Evolutionary conservation across 2,113 vertebrate genomes (phyloP).

Genomic region (Isurus oxyrinchus): DNA sequence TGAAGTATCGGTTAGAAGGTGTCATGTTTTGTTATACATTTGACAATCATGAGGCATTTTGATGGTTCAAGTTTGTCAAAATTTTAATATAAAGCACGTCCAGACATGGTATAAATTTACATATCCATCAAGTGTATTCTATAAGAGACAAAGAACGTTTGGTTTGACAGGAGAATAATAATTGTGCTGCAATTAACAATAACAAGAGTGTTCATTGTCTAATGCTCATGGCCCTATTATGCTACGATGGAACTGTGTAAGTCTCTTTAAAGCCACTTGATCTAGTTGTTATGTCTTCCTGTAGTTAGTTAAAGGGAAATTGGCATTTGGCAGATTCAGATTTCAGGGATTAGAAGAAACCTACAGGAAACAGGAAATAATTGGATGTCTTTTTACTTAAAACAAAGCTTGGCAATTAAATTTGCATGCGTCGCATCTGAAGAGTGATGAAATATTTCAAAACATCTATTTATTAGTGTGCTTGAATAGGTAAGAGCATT

Average conservation of each 20-base stretch:
- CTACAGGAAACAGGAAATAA: neutral
- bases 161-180: neutral
- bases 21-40: neutral
- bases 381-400: too few species aligned
- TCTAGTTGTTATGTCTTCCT: neutral
- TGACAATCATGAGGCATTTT: too few species aligned
- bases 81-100: neutral
- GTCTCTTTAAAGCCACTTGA: neutral
- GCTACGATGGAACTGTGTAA: neutral
- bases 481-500: neutral
- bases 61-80: neutral
- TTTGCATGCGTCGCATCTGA: neutral
- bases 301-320: neutral
- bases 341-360: neutral
- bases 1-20: neutral
- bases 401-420: neutral
- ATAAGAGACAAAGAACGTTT: neutral
- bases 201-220: neutral
- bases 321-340: neutral
- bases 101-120: neutral
- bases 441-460: neutral
- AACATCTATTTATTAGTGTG: neutral
- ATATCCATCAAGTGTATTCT: neutral
- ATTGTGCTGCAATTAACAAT: neutral
- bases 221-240: neutral